Evolutionary conservation across 2,113 vertebrate genomes (phyloP), one percentile per base, ranked within the genome.

Genomic region (Leucoraja erinaceus): DNA sequence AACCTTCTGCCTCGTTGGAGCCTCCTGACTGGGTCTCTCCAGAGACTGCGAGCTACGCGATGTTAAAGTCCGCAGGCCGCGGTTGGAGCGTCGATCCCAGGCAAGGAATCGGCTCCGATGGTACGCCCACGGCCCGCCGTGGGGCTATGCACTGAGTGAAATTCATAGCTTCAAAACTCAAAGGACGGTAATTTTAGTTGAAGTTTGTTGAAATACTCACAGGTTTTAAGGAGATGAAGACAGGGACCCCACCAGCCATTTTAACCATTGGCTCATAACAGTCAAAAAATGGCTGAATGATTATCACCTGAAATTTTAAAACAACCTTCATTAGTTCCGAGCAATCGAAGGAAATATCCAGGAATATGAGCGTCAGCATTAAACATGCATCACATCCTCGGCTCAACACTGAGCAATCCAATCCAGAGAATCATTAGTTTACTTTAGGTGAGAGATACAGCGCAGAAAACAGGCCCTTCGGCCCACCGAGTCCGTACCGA

Each of bases 241-340:
- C 96, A 91, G 98, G 98, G 61, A 95, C 98, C 92, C 96, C 98
- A 93, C 98, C 97, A 0, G 97, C 98, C 98, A 99, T 99, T 94
- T 95, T 97, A 33, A 99, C 97, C 98, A 99, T 99, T 0, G 98
- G 97, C 22, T 97, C 97, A 0, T 99, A 99, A 94, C 98, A 99
- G 92, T 99, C 98, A 93, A 96, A 99, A 95, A 97, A 99, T 20
- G 99, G 99, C 86, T 99, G 98, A 77, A 99, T 98, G 93, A 99
- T 97, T 95, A 99, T 98, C 86, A 99, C 98, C 99, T 99, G 66
- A 3, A 94, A 93, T 28, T 77, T 14, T 75, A 93, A 59, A 70
- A 84, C 59, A 56, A 16, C 6, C n/a, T 81, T 81, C 16, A 93
- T 25, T 68, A 56, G 56, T 70, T 92, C 16, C 18, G 38, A 25